A percentile compares a stretch with the other conserved stretches of the same genome.
Evolutionary conservation across 2,888 invertebrate species (phyloP).

Genomic region (Hirtodrosophila histrioides): DNA sequence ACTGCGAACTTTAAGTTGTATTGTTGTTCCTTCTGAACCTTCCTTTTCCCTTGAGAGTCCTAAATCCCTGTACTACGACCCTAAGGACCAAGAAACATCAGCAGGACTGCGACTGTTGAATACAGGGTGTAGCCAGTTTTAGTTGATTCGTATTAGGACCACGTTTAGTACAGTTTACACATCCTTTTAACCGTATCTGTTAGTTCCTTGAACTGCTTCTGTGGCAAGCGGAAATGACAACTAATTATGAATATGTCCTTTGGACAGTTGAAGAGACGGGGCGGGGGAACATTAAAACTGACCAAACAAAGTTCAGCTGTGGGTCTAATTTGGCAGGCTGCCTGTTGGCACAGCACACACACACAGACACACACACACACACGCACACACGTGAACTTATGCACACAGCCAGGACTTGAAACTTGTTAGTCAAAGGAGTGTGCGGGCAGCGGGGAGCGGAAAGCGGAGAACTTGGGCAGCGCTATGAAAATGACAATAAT

Average conservation of each 20-base stretch:
- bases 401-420: conserved; percentile 65
- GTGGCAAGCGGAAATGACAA: conserved; percentile 56
- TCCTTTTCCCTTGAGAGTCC: no score
- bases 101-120: no score
- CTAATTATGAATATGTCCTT: conserved; percentile 78
- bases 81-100: no score
- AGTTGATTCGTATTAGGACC: background rate
- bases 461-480: conserved; percentile 35
- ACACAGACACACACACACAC: conserved; percentile 17
- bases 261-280: conserved; percentile 31
- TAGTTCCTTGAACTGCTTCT: conserved; percentile 18
- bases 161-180: background rate
- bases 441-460: background rate
- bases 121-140: no score
- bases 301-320: conserved; percentile 73
- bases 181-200: conserved; percentile 2
- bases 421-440: conserved; percentile 50
- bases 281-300: conserved; percentile 63
- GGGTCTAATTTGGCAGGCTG: conserved; percentile 72
- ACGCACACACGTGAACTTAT: conserved; percentile 47
- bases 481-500: conserved; percentile 78
- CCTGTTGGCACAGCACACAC: conserved; percentile 55
- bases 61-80: no score
- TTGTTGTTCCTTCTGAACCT: no score
- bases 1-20: no score